Evolutionary conservation across 2,113 vertebrate species (phyloP), one percentile per base, ranked within the genome.

Genomic region (Syngnathoides biaculeatus): DNA sequence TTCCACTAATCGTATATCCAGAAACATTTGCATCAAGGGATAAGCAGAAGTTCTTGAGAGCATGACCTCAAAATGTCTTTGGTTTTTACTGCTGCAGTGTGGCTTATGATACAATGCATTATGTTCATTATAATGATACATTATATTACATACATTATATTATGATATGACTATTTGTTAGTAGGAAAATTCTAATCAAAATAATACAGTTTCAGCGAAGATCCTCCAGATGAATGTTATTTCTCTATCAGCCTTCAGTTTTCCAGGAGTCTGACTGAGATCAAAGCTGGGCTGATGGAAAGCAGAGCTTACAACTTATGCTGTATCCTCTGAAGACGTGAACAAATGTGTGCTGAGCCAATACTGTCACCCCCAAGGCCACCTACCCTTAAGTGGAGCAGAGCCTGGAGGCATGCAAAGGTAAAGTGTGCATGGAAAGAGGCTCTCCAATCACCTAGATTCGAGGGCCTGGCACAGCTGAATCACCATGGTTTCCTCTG

Each of bases 401-500:
- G 38, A 74, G 61, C 86, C 79, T 60, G 64, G 59, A 83, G 81
- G 70, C 69, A 82, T 72, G 75, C 71, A 72, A 82, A 77, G 74
- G 84, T 88, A 88, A 83, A 20, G 24, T 61, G 73, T 67, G 66
- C 75, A 62, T 74, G 76, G 70, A 73, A 75, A 60, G 35, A 11
- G 11, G 5, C 77, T 82, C 77, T 77, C 78, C 67, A 82, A 69
- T 84, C 73, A 77, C 80, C 85, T 79, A 84, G 74, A 84, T 78
- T 65, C 14, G 24, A 84, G 79, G 75, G 72, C 72, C 73, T 72
- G 27, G 68, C 40, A 47, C 69, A 57, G 67, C 57, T 20, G 67
- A 75, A 64, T 35, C 24, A 56, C 13, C 70, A 74, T 69, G 66
- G 65, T 64, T 84, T 87, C 79, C 79, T 74, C 70, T 15, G 73